phyloP scores from a whole-genome alignment of 1,140 invertebrate species.

The Maconellicoccus hirsutus region DNA sequence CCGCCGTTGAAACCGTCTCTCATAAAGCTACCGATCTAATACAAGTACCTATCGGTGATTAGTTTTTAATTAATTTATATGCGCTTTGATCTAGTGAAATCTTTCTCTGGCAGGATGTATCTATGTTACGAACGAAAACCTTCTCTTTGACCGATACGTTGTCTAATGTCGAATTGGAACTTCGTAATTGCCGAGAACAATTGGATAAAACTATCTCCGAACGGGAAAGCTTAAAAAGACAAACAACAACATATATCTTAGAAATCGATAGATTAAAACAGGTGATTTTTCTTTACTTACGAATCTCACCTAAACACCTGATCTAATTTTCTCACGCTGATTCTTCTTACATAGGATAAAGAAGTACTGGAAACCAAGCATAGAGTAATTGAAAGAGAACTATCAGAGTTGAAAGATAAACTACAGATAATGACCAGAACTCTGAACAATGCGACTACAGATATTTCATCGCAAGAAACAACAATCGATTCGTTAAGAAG shows the following conservation, averaged over 20 bases:
- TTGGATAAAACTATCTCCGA: conserved; percentile 49
- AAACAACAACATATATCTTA: conserved; percentile 47
- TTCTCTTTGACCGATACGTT: conserved; percentile 48
- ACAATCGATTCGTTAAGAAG: conserved; percentile 54
- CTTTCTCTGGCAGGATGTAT: conserved; percentile 36
- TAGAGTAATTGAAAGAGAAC: conserved; percentile 48
- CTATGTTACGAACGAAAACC: conserved; percentile 39
- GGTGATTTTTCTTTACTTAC: conserved; percentile 33
- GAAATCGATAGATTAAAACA: conserved; percentile 52
- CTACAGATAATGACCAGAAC: conserved; percentile 47
- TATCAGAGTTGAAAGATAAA: conserved; percentile 52
- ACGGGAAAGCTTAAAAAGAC: conserved; percentile 55
- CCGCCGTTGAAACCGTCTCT: conserved; percentile 50
- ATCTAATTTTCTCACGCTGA: too few species aligned
- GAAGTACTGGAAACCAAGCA: conserved; percentile 52
- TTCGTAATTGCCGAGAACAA: conserved; percentile 49
- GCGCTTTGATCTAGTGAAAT: neutral
- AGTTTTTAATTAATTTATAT: neutral
- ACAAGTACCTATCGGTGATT: conserved; percentile 38
- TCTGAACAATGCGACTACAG: conserved; percentile 50
- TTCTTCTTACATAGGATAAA: conserved; percentile 54
- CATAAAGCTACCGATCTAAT: conserved; percentile 59
- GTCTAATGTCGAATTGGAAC: conserved; percentile 48
- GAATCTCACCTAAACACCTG: too few species aligned
- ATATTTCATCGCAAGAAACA: conserved; percentile 52